Evolutionary conservation across 2,888 invertebrate genomes (phyloP).

Genomic region (Archips crataeganus): DNA sequence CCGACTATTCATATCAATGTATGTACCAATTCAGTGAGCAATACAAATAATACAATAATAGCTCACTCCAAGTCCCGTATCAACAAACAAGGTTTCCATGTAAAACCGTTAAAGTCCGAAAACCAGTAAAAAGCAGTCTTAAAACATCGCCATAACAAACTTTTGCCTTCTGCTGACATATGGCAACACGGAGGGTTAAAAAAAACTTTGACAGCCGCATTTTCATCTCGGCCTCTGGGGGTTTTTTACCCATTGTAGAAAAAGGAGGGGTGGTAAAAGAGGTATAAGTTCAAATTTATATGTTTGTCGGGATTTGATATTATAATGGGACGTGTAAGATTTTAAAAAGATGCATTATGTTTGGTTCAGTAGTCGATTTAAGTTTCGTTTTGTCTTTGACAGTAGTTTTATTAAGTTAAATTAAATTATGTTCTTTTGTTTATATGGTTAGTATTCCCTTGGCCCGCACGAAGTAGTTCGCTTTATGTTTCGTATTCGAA

Average conservation of each 20-base stretch:
- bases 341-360: no score
- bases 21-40: background rate
- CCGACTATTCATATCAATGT: background rate
- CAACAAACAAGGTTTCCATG: background rate
- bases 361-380: no score
- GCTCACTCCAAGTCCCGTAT: background rate
- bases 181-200: slow-evolving; percentile 1
- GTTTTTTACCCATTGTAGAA: background rate
- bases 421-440: no score
- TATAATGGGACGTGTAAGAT: no score
- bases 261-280: background rate
- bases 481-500: no score
- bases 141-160: slow-evolving; percentile 35
- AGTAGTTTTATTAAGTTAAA: no score
- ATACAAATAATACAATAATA: background rate
- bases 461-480: no score
- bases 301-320: no score
- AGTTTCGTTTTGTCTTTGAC: no score
- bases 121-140: slow-evolving; percentile 24
- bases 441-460: no score
- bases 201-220: slow-evolving; percentile 1
- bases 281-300: background rate
- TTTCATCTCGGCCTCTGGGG: background rate
- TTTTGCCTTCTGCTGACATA: slow-evolving; percentile 28
- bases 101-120: slow-evolving; percentile 6